Conservation (phyloP, 1,140 invertebrate species). For the Drusus annulatus region DNA sequence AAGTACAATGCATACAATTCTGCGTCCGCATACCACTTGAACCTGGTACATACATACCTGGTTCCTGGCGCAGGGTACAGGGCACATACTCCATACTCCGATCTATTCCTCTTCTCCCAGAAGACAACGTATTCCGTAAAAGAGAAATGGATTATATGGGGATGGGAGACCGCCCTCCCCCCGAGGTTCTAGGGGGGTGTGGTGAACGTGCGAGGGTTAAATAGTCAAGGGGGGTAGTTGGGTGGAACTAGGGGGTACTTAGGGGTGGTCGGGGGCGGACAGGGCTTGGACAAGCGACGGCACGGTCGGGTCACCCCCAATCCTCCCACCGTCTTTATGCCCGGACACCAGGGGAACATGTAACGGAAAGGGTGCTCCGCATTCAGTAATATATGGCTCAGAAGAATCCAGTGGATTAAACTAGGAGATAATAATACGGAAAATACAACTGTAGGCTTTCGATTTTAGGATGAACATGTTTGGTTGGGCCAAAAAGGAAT, state of each 20-base stretch:
- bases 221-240: conserved; percentile 2
- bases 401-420: too few species aligned
- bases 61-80: too few species aligned
- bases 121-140: conserved; percentile 14
- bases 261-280: neutral
- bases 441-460: too few species aligned
- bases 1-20: too few species aligned
- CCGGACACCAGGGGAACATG: neutral
- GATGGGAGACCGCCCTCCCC: neutral
- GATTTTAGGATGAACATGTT: too few species aligned
- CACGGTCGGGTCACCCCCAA: neutral
- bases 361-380: conserved; percentile 11
- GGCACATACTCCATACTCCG: too few species aligned
- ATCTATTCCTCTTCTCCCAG: too few species aligned
- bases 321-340: conserved; percentile 4
- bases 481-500: too few species aligned
- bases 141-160: conserved; percentile 29
- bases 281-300: conserved; percentile 30
- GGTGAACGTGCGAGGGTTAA: neutral
- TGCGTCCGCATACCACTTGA: too few species aligned
- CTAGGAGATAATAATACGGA: too few species aligned
- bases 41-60: too few species aligned
- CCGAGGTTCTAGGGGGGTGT: neutral
- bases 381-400: neutral
- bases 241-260: neutral